Conservation (phyloP, 2,888 invertebrate genomes). For the Galeopsomyia nigrocyanea region DNA sequence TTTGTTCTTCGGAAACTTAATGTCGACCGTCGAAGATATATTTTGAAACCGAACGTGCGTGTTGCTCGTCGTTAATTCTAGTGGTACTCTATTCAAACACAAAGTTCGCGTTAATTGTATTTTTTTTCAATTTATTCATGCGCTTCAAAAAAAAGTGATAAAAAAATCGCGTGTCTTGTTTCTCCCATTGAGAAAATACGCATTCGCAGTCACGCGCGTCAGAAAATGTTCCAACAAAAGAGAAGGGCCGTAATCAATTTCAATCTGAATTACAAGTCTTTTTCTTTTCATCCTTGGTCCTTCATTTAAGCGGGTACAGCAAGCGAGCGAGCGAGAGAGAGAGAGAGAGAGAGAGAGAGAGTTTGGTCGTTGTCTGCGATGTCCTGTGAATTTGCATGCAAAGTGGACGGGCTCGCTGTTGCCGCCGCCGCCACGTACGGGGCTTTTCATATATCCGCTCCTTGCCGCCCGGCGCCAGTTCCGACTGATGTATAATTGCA, state of each 20-base stretch:
- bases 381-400: conserved; percentile 58
- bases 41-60: conserved; percentile 8
- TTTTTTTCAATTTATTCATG: too few species aligned
- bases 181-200: conserved; percentile 15
- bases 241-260: conserved; percentile 43
- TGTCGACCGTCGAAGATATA: conserved; percentile 17
- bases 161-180: too few species aligned
- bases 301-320: conserved; percentile 17
- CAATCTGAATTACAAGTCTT: conserved; percentile 38
- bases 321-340: not conserved
- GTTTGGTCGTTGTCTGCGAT: conserved; percentile 10
- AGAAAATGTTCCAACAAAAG: not conserved
- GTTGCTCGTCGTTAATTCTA: too few species aligned
- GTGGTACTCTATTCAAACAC: too few species aligned
- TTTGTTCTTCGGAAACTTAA: conserved; percentile 54
- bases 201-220: not conserved
- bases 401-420: conserved; percentile 55
- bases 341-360: not conserved
- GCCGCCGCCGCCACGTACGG: conserved; percentile 24
- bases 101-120: too few species aligned
- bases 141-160: too few species aligned
- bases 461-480: conserved; percentile 44
- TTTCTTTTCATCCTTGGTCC: conserved; percentile 23
- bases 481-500: conserved; percentile 61
- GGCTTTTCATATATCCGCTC: conserved; percentile 19